Conservation (phyloP, 2,888 invertebrate species). For the Chrysotoxum bicinctum region DNA sequence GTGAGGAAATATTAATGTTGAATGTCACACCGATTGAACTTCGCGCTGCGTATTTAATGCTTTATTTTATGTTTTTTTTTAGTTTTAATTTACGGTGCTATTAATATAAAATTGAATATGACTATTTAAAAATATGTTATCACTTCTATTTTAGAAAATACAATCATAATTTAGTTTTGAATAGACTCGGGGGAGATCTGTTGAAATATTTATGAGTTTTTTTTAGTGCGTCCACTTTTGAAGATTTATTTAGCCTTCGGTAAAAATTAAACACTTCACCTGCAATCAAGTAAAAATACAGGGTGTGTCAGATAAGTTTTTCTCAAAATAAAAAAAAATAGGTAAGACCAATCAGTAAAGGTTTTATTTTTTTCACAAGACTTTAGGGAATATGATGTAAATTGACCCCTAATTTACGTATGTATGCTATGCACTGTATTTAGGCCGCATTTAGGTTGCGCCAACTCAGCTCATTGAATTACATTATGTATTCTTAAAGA, state of each 20-base stretch:
- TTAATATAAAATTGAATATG: constrained; percentile 24
- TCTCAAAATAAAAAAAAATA: too few relatives aligned
- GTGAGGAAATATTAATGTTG: constrained; percentile 43
- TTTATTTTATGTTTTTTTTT: constrained; percentile 2
- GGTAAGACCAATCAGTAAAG: too few relatives aligned
- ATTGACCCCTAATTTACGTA: too few relatives aligned
- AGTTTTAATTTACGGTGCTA: constrained; percentile 27
- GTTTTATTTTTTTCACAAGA: too few relatives aligned
- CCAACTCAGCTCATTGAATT: too few relatives aligned
- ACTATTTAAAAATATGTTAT: constrained; percentile 29
- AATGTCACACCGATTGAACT: constrained; percentile 35
- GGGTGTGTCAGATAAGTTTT: not conserved
- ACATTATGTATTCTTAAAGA: too few relatives aligned
- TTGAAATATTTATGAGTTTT: constrained; percentile 8
- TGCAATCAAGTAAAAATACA: not conserved
- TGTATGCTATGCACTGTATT: too few relatives aligned
- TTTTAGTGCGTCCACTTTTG: constrained; percentile 5
- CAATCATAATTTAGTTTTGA: constrained; percentile 27
- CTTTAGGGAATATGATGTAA: too few relatives aligned
- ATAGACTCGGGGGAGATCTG: constrained; percentile 1
- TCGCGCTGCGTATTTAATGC: not conserved
- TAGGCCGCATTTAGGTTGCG: too few relatives aligned
- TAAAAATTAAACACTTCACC: not conserved
- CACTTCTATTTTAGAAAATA: constrained; percentile 29
- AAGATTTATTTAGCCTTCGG: constrained; percentile 17